phyloP scores from a whole-genome alignment of 2,113 vertebrate genomes.

The Paralichthys olivaceus region DNA sequence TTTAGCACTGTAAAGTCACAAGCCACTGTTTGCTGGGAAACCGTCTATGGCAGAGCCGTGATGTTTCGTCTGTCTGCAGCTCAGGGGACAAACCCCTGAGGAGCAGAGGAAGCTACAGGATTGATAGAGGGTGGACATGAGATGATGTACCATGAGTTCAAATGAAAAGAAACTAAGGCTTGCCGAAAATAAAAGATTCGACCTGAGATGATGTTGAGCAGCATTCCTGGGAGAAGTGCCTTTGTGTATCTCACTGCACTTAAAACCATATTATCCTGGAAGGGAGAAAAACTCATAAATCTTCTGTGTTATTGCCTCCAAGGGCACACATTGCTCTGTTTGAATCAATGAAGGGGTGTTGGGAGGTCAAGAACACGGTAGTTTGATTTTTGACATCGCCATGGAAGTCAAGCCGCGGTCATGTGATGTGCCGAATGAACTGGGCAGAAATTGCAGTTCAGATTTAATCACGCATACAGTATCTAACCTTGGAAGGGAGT shows the following conservation, averaged over 20 bases:
- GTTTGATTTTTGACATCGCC: conserved; percentile 40
- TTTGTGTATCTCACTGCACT: conserved; percentile 7
- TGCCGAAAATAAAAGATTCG: conserved; percentile 7
- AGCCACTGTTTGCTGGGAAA: conserved; percentile 45
- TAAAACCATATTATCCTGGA: conserved; percentile 33
- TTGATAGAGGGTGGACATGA: background rate
- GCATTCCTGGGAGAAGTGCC: background rate
- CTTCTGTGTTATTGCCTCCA: conserved; percentile 16
- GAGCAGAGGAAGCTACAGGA: background rate
- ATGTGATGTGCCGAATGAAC: background rate
- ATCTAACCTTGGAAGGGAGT: conserved; percentile 20
- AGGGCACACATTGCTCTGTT: conserved; percentile 15
- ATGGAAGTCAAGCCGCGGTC: conserved; percentile 17
- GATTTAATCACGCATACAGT: conserved; percentile 20
- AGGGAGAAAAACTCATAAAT: conserved; percentile 32
- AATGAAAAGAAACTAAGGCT: conserved; percentile 16
- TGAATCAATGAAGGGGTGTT: conserved; percentile 47
- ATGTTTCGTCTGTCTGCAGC: conserved; percentile 30
- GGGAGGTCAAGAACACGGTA: conserved; percentile 47
- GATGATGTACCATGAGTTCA: background rate
- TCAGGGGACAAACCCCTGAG: conserved; percentile 12
- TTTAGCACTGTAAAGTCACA: conserved; percentile 50
- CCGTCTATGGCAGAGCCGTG: conserved; percentile 27
- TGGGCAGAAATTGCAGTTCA: conserved; percentile 13
- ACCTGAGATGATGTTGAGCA: conserved; percentile 1